phyloP scores from a whole-genome alignment of 2,113 vertebrate genomes.

The Peromyscus maniculatus region DNA sequence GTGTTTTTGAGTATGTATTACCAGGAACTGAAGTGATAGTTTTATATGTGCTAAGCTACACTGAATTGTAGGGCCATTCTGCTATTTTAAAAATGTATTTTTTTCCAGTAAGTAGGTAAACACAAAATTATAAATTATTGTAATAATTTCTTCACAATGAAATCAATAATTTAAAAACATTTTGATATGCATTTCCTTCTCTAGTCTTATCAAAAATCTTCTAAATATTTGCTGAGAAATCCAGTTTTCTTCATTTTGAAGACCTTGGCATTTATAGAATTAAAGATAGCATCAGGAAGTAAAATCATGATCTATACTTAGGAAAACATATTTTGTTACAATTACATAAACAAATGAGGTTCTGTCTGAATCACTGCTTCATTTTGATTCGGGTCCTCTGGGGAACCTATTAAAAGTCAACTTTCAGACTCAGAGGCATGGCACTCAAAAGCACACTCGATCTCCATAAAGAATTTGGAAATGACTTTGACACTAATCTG shows the following conservation, averaged over 20 bases:
- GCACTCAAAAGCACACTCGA: background rate
- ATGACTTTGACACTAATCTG: background rate
- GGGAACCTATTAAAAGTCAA: background rate
- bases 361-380: background rate
- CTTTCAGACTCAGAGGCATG: background rate
- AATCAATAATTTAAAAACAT: background rate
- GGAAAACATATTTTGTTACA: background rate
- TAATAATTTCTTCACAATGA: background rate
- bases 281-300: background rate
- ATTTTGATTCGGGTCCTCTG: background rate
- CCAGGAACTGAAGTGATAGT: background rate
- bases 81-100: background rate
- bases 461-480: background rate
- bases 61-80: background rate
- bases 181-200: background rate
- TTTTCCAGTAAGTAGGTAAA: background rate
- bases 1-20: background rate
- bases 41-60: background rate
- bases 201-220: background rate
- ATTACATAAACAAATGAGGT: background rate
- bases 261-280: background rate
- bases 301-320: background rate
- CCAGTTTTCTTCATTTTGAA: background rate
- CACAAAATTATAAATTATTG: background rate
- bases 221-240: slow-evolving; percentile 2